These are phyloP conservation scores for Hypomecis atomaria DNA, from an alignment of 2,888 invertebrate genomes.

Conservation along the genomic window DNA sequence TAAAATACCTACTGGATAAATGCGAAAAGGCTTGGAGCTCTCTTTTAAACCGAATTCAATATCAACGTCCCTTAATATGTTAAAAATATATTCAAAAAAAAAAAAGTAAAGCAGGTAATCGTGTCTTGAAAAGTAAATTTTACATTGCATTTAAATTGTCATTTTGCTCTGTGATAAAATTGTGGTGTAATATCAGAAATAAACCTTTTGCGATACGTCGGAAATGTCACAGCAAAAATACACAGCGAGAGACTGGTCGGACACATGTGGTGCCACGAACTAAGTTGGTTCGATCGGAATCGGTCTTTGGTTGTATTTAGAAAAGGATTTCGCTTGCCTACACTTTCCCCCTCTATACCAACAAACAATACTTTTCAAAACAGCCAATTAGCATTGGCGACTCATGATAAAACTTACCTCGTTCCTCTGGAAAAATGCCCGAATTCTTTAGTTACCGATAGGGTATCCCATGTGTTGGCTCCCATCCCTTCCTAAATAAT, in stretches of 20 bases:
- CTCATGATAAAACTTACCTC: no score
- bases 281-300: constrained; percentile 41
- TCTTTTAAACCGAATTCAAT: constrained; percentile 19
- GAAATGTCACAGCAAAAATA: constrained; percentile 39
- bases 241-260: constrained; percentile 26
- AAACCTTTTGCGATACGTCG: constrained; percentile 30
- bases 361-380: no score
- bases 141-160: constrained; percentile 15
- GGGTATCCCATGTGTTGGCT: no score
- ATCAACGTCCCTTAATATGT: constrained; percentile 7
- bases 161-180: constrained; percentile 19
- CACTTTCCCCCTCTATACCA: no score
- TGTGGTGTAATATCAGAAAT: constrained; percentile 22
- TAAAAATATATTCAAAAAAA: no score
- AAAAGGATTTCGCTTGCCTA: no score
- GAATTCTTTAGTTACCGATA: no score
- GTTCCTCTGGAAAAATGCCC: no score
- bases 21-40: constrained; percentile 21
- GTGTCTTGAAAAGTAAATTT: constrained; percentile 1
- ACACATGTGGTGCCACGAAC: constrained; percentile 40
- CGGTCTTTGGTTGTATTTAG: no score
- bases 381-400: no score
- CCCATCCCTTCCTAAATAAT: no score
- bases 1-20: constrained; percentile 34
- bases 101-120: no score